Evolutionary conservation across 2,113 vertebrate species (phyloP).

Genomic region (Pluvianellus socialis): DNA sequence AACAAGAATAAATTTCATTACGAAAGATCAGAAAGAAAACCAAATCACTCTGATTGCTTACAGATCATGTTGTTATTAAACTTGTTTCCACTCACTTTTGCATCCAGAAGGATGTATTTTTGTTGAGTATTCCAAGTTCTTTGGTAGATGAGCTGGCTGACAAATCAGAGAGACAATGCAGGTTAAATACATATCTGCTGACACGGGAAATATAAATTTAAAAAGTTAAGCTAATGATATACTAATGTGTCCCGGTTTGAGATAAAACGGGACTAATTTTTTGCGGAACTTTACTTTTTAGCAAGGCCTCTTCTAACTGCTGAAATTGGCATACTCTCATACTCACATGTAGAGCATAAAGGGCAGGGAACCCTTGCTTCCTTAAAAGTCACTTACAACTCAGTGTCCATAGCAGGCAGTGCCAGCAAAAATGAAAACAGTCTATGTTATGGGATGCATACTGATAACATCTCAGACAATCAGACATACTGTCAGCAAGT

Average conservation of each 20-base stretch:
- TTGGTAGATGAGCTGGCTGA: not conserved
- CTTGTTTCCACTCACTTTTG: not conserved
- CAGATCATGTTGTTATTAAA: not conserved
- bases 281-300: too few species aligned
- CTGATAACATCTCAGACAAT: not conserved
- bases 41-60: not conserved
- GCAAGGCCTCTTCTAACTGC: too few species aligned
- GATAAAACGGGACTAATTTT: too few species aligned
- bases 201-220: not conserved
- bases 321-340: too few species aligned
- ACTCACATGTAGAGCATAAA: not conserved
- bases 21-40: conserved; percentile 48
- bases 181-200: not conserved
- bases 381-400: not conserved
- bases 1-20: conserved; percentile 5
- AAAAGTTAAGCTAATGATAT: not conserved
- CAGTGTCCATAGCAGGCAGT: not conserved
- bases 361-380: not conserved
- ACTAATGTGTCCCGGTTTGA: not conserved
- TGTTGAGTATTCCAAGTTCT: not conserved
- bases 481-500: not conserved
- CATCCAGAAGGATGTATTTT: not conserved
- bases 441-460: not conserved
- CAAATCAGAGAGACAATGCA: not conserved
- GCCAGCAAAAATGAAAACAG: not conserved